Conservation (phyloP, 2,888 invertebrate species). For the Serripes groenlandicus region DNA sequence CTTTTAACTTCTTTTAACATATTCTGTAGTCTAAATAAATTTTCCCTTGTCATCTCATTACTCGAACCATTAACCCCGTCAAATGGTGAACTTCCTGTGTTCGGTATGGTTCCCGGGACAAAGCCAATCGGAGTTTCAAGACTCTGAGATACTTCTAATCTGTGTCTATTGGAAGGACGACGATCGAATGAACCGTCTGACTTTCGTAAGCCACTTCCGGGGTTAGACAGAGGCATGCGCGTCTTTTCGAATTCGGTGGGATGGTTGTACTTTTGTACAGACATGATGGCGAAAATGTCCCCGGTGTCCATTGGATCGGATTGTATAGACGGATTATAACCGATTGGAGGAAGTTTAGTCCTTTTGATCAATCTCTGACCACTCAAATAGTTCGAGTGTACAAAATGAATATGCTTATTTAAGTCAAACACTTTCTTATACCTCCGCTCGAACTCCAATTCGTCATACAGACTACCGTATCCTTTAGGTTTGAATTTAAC, state of each 20-base stretch:
- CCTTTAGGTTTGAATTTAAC: conserved; percentile 64
- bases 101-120: conserved; percentile 42
- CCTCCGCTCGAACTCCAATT: conserved; percentile 73
- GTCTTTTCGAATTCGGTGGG: conserved; percentile 22
- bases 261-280: conserved; percentile 67
- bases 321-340: conserved; percentile 49
- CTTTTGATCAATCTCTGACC: conserved; percentile 68
- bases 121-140: conserved; percentile 45
- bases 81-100: conserved; percentile 58
- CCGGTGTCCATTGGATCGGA: conserved; percentile 52
- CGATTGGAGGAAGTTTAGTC: conserved; percentile 67
- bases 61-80: conserved; percentile 61
- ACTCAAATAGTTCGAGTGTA: conserved; percentile 69
- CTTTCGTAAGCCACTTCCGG: background rate
- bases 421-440: conserved; percentile 74
- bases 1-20: conserved; percentile 31
- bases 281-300: conserved; percentile 69
- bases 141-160: conserved; percentile 40
- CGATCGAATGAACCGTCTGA: conserved; percentile 9
- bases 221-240: conserved; percentile 14
- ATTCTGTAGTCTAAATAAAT: conserved; percentile 20
- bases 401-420: conserved; percentile 74
- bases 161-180: background rate
- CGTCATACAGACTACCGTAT: conserved; percentile 67
- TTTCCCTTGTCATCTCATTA: conserved; percentile 43